Evolutionary conservation across 2,888 invertebrate genomes (phyloP), one percentile per base, ranked within the genome.

Genomic region (Ctena decussata): DNA sequence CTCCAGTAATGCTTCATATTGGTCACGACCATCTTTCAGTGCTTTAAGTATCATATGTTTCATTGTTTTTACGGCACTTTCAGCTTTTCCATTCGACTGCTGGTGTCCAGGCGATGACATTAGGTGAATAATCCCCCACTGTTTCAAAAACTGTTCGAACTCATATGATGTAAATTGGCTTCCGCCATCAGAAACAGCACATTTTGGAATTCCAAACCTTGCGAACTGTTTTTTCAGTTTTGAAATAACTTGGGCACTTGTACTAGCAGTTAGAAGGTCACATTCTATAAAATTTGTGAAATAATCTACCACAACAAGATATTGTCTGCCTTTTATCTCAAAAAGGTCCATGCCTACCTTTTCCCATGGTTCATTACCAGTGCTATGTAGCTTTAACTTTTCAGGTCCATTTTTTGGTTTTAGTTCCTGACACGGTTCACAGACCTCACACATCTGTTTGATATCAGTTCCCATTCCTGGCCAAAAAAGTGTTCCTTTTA

Each of bases 81-180:
- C 84, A 1, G 89, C 86, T 60, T 86, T 81, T n/a, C 84, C 84
- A 72, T 89, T 89, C 32, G 86, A 85, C 44, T 77, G 41, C 18
- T 80, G 79, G 30, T 86, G 80, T n/a, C 65, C 41, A 18, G 87
- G 90, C 0, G 80, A 35, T n/a, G 88, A 84, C 11, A 80, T 79
- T 21, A 72, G 53, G 37, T 88, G 83, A 18, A 72, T 35, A 0
- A 81, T 88, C 11, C 83, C 78, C 80, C 80, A 88, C 0, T 76
- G 18, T 57, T 53, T 75, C 21, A 30, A 0, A 39, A 88, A 86
- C 24, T 73, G n/a, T 15, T 37, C n/a, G 37, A 86, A 86, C 49
- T 84, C 80, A 21, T 18, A 27, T 0, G 82, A 84, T 1, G 81
- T 24, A 41, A 53, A 88, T 39, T 88, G 81, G 15, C 85, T 79